Conservation (phyloP, 2,113 vertebrate species). For the Ploceus nigricollis region DNA sequence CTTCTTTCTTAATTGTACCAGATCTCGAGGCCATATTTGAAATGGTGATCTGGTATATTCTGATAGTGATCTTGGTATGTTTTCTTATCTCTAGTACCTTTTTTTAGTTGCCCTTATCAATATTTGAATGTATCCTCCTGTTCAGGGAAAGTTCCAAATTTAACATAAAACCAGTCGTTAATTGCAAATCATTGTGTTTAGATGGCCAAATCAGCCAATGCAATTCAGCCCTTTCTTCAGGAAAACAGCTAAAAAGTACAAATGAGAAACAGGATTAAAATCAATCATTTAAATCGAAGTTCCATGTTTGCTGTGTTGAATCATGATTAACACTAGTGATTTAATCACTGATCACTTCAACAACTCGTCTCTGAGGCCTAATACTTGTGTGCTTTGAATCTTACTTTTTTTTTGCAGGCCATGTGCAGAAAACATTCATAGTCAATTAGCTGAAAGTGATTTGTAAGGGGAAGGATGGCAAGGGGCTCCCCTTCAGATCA, state of each 20-base stretch:
- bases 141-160: not conserved
- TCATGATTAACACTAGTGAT: not conserved
- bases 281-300: slow-evolving; percentile 17
- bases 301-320: not conserved
- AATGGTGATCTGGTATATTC: not conserved
- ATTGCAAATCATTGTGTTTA: not conserved
- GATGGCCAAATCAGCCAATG: not conserved
- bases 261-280: slow-evolving; percentile 20
- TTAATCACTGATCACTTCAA: not conserved
- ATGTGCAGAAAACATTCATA: not conserved
- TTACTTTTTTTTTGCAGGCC: not conserved
- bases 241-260: slow-evolving; percentile 15
- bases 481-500: not conserved
- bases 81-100: not conserved
- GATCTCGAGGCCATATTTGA: not conserved
- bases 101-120: not conserved
- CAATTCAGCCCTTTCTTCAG: not conserved
- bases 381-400: not conserved
- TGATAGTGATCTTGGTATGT: not conserved
- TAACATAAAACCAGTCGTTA: not conserved
- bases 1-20: not conserved
- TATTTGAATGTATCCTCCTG: not conserved
- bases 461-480: not conserved
- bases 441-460: not conserved
- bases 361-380: not conserved